Conservation (phyloP, 2,113 vertebrate genomes). For the Microtus montanus region DNA sequence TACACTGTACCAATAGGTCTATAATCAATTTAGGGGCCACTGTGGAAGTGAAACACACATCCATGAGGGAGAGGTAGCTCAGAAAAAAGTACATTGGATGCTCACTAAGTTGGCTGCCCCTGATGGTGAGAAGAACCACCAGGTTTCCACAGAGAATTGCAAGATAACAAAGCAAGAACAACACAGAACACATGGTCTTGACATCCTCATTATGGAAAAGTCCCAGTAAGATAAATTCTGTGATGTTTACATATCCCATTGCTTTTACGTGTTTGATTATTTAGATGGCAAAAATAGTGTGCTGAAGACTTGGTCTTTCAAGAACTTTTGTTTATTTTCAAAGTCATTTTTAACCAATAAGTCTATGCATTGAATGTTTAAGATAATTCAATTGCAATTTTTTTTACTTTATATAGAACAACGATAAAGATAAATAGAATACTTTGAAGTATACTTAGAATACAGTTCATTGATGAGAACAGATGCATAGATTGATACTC, state of each 20-base stretch:
- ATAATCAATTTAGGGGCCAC: slow-evolving; percentile 55
- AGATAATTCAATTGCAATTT: not conserved
- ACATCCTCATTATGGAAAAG: not conserved
- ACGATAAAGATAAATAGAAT: not conserved
- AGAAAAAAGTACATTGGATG: slow-evolving; percentile 76
- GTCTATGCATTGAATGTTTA: accelerated
- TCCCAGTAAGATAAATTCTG: slow-evolving; percentile 66
- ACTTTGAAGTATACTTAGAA: not conserved
- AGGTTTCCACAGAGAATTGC: slow-evolving; percentile 64
- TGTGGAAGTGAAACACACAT: slow-evolving; percentile 73
- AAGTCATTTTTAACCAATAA: not conserved
- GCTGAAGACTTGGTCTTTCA: not conserved
- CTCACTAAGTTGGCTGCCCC: slow-evolving; percentile 42
- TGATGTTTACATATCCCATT: slow-evolving; percentile 40
- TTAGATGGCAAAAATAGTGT: not conserved
- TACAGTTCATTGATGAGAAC: not conserved
- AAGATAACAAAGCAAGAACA: slow-evolving; percentile 63
- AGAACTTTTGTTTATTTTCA: not conserved
- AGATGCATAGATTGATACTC: not conserved
- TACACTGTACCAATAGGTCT: not conserved
- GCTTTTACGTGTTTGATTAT: not conserved
- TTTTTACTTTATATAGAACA: accelerated
- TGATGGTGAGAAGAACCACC: slow-evolving; percentile 64
- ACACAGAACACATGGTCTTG: not conserved
- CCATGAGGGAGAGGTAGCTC: slow-evolving; percentile 65